A percentile compares a stretch with the other conserved stretches of the same genome.
Evolutionary conservation across 2,113 vertebrate species (phyloP).

Genomic region (Helogale parvula): DNA sequence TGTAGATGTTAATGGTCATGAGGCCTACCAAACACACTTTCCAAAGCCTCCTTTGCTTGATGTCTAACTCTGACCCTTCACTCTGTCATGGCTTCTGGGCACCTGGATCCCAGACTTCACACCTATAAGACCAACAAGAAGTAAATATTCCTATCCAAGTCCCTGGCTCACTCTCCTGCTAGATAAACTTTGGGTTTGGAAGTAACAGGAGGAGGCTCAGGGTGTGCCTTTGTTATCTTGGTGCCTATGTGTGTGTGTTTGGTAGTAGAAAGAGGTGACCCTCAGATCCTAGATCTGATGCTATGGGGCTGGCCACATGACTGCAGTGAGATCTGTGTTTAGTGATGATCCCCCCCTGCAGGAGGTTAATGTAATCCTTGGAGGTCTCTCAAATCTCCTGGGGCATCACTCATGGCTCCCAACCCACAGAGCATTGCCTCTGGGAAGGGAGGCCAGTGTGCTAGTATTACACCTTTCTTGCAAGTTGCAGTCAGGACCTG

Average conservation of each 20-base stretch:
- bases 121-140: neutral
- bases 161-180: neutral
- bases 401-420: neutral
- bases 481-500: neutral
- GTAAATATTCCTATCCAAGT: neutral
- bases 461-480: neutral
- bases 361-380: neutral
- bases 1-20: neutral
- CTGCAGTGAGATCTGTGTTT: neutral
- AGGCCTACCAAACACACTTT: neutral
- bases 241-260: neutral
- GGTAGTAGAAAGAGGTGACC: neutral
- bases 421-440: neutral
- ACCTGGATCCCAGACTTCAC: neutral
- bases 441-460: neutral
- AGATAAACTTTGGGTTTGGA: neutral
- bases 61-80: neutral
- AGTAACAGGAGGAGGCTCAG: neutral
- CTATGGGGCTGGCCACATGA: rapidly evolving
- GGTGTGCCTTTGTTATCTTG: neutral
- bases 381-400: neutral
- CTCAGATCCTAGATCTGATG: neutral
- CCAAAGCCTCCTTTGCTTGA: neutral
- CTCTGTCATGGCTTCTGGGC: neutral
- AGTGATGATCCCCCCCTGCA: too few species aligned